Base-by-base conservation (phyloP, 1,140 invertebrate genomes). In the Hylaeus anthracinus region DNA sequence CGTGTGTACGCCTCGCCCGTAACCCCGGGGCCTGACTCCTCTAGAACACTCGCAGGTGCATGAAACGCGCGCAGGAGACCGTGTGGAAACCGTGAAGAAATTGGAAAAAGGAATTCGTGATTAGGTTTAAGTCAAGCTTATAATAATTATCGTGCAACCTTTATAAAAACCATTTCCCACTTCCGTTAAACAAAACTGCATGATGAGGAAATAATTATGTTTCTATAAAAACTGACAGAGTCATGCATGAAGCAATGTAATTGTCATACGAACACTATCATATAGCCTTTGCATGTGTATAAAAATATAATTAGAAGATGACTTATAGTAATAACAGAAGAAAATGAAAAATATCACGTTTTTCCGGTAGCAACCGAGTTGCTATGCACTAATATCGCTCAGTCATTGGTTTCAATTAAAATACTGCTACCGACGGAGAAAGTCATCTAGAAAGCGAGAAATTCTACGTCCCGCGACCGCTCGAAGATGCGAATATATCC, bases 41-140 rank as follows among this genome's bases (percentile, higher is more conserved):
- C 65, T 82, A 80, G 64, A 73, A 67, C 60, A 67, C 48, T 66
- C 60, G 65, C 82, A 71, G 82, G 72, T 80, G 72, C 82, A 69
- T 75, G 60, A 80, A 80, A 72, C 60, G 72, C 67, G 53, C 69
- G 66, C 61, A 37, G 37, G 51, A 55, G 65, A 51, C 45, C 64
- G 51, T 43, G 45, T 56, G 61, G 69, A 82, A 82, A 71, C 41
- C 51, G 55, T 4, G 10, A 39, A 73, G 74, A 73, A 63, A 53
- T 56, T 26, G 51, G 39, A 37, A n/a, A 5, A 66, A 26, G 26
- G 26, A 26, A 26, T 26, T 26, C 26, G 26, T 0, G 26, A 26
- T 26, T 26, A 26, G 26, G 26, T 26, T 26, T 26, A 26, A 26
- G 26, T 26, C 26, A 26, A 26, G 26, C 26, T 26, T 26, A 26